Conservation (phyloP, 1,140 invertebrate species). For the Maniola jurtina region DNA sequence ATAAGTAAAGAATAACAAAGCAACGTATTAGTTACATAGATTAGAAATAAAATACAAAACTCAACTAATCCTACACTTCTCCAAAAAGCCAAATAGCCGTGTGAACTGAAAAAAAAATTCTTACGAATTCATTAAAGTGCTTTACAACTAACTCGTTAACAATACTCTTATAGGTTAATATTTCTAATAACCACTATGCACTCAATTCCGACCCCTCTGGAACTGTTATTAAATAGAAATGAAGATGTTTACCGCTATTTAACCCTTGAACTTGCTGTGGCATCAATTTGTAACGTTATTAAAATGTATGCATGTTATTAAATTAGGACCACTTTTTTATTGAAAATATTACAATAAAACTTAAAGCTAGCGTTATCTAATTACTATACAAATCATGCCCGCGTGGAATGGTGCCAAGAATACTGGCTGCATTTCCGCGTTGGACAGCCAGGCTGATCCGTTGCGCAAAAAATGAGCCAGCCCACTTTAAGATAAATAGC, state of each 20-base stretch:
- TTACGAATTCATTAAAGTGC: conserved; percentile 40
- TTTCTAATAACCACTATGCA: conserved; percentile 32
- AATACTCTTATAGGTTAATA: conserved; percentile 34
- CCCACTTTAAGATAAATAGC: not conserved
- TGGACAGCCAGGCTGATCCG: too few species aligned
- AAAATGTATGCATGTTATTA: conserved; percentile 29
- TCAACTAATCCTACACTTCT: conserved; percentile 8
- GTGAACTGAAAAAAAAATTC: conserved; percentile 39
- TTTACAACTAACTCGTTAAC: conserved; percentile 37
- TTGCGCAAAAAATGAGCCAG: too few species aligned
- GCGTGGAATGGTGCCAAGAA: too few species aligned
- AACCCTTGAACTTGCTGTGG: conserved; percentile 58
- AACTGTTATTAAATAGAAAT: conserved; percentile 61
- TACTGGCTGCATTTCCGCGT: too few species aligned
- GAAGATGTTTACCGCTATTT: conserved; percentile 67
- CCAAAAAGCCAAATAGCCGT: conserved; percentile 34
- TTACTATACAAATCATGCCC: too few species aligned
- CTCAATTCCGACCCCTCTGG: conserved; percentile 43
- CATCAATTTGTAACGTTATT: conserved; percentile 53
- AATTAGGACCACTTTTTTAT: conserved; percentile 6
- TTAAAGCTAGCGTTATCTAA: too few species aligned
- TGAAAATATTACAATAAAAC: too few species aligned
- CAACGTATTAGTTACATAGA: too few species aligned
- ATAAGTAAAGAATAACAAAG: not conserved
- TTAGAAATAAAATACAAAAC: conserved; percentile 13